Base-by-base conservation (phyloP, 2,888 invertebrate genomes). In the Leptopilina drosophilae region DNA sequence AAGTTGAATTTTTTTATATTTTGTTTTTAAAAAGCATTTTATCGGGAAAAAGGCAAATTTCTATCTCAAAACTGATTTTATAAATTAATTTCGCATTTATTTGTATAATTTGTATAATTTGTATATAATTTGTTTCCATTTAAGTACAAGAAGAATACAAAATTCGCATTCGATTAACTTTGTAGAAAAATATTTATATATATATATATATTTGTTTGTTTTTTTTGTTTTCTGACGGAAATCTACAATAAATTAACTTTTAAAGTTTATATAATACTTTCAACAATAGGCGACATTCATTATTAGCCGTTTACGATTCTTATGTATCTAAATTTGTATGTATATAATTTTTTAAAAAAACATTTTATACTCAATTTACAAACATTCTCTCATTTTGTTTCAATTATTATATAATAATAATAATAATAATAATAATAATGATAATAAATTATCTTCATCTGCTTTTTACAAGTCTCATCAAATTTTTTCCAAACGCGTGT, bases 401-500 rank as follows among this genome's bases (percentile, higher is more conserved):
- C 11, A 49, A 9, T 49, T 11, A 11, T 11, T 2, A 67, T 67
- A n/a, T n/a, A n/a, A n/a, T n/a, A n/a, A n/a, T n/a, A n/a, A n/a
- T n/a, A n/a, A n/a, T n/a, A n/a, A n/a, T n/a, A n/a, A n/a, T n/a
- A n/a, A n/a, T n/a, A n/a, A n/a, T n/a, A 67, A 67, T 20, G 1
- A 20, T 20, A 20, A 20, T 20, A 67, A 67, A 49, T 67, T 67
- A 53, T 64, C 75, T 11, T 53, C 26, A 53, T 12, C 15, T 73
- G 0, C 1, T 26, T 78, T 82, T 78, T 59, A 49, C 79, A 76
- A 73, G 78, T 83, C 76, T 89, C 85, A 90, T 89, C 85, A 90
- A 79, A 89, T 85, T 84, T 88, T 89, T 78, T 88, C 85, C 40
- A 81, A 81, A 33, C 53, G 81, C 65, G 84, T 84, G 79, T 85